Conservation (phyloP, 2,888 invertebrate species). For the Cosmia pyralina region DNA sequence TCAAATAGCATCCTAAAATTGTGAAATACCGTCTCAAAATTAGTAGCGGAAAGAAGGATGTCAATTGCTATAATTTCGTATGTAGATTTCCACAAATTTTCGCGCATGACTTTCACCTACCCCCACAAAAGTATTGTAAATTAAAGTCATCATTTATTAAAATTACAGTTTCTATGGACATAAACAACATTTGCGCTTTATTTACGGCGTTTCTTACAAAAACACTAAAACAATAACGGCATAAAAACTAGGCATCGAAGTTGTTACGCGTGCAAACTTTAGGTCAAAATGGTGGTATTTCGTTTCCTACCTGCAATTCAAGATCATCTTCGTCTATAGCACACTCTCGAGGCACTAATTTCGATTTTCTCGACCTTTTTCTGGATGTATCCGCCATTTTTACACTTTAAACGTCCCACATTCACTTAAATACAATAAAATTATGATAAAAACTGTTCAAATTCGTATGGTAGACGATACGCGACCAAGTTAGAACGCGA, state of each 20-base stretch:
- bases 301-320: conserved; percentile 53
- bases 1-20: neutral
- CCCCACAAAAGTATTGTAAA: conserved; percentile 36
- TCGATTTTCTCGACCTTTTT: conserved; percentile 71
- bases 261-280: conserved; percentile 36
- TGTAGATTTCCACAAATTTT: conserved; percentile 20
- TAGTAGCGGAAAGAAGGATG: neutral
- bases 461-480: conserved; percentile 26
- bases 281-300: conserved; percentile 62
- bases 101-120: conserved; percentile 38
- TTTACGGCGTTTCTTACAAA: neutral
- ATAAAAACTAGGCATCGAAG: conserved; percentile 4
- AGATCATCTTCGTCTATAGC: conserved; percentile 41
- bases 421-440: conserved; percentile 1
- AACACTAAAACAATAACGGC: neutral
- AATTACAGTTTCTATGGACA: neutral
- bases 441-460: conserved; percentile 17
- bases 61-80: conserved; percentile 6
- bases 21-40: neutral
- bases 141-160: neutral
- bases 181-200: neutral
- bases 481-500: conserved; percentile 22
- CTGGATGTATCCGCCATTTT: conserved; percentile 51
- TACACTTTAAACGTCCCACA: conserved; percentile 28
- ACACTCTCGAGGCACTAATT: conserved; percentile 68